Conservation (phyloP, 1,140 invertebrate species). For the Rhyacophila brunnea region DNA sequence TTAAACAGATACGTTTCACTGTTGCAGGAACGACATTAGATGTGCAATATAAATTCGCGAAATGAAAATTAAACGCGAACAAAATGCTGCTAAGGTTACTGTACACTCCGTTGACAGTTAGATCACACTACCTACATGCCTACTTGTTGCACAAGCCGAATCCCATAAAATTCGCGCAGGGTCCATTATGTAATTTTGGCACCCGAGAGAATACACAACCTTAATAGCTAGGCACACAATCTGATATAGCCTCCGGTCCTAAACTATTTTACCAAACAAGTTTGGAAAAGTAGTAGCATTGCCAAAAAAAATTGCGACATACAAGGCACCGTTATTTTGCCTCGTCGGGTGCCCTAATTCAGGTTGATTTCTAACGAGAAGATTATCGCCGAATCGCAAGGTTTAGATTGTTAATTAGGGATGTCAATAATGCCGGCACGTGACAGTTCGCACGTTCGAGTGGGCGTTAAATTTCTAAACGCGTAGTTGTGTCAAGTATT, state of each 20-base stretch:
- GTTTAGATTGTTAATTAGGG: conserved; percentile 40
- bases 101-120: conserved; percentile 57
- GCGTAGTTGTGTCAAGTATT: conserved; percentile 56
- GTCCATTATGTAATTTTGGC: conserved; percentile 58
- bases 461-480: conserved; percentile 47
- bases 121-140: conserved; percentile 53
- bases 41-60: too few species aligned
- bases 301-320: conserved; percentile 58
- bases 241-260: conserved; percentile 54
- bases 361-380: conserved; percentile 38
- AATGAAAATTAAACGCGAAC: too few species aligned
- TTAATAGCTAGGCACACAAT: conserved; percentile 54
- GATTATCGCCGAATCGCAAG: conserved; percentile 49
- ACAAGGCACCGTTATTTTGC: conserved; percentile 57
- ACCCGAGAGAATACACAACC: conserved; percentile 51
- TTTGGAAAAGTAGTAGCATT: conserved; percentile 57
- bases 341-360: conserved; percentile 54
- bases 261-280: conserved; percentile 52
- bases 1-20: too few species aligned
- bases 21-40: too few species aligned
- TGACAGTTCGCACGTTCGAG: conserved; percentile 20
- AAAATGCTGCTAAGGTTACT: conserved; percentile 41
- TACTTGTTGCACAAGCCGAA: conserved; percentile 55
- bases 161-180: conserved; percentile 40
- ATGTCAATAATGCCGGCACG: conserved; percentile 22